Conservation (phyloP, 2,113 vertebrate species). For the Nothoprocta pentlandii region DNA sequence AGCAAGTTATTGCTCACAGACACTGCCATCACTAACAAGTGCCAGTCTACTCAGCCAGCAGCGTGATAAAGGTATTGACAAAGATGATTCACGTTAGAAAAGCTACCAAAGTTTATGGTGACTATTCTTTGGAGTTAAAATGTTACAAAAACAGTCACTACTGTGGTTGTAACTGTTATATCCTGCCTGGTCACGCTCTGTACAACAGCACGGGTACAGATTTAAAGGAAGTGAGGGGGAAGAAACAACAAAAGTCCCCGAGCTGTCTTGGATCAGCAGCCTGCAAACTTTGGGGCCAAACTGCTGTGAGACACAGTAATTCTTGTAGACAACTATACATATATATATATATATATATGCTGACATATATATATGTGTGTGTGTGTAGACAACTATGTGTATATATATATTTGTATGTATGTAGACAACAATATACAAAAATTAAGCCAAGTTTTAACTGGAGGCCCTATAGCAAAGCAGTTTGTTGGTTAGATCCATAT, state of each 20-base stretch:
- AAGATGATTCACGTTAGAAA: neutral
- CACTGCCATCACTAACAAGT: neutral
- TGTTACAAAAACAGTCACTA: neutral
- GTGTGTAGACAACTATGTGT: too few relatives aligned
- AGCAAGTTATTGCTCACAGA: neutral
- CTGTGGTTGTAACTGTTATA: neutral
- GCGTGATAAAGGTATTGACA: neutral
- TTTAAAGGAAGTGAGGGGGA: neutral
- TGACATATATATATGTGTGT: too few relatives aligned
- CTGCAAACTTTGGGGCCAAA: neutral
- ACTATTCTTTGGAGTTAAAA: neutral
- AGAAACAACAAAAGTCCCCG: neutral
- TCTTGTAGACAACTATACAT: neutral
- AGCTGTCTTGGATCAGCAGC: neutral
- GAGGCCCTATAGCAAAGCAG: neutral
- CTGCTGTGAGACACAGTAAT: neutral
- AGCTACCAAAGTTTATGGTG: neutral
- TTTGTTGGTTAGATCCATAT: neutral
- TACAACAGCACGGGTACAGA: neutral
- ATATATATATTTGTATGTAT: too few relatives aligned
- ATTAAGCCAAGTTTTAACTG: neutral
- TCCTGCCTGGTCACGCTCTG: neutral
- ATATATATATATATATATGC: too few relatives aligned
- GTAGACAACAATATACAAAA: neutral
- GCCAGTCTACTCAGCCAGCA: neutral